Evolutionary conservation across 2,888 invertebrate genomes (phyloP).

Genomic region (Tuta absoluta): DNA sequence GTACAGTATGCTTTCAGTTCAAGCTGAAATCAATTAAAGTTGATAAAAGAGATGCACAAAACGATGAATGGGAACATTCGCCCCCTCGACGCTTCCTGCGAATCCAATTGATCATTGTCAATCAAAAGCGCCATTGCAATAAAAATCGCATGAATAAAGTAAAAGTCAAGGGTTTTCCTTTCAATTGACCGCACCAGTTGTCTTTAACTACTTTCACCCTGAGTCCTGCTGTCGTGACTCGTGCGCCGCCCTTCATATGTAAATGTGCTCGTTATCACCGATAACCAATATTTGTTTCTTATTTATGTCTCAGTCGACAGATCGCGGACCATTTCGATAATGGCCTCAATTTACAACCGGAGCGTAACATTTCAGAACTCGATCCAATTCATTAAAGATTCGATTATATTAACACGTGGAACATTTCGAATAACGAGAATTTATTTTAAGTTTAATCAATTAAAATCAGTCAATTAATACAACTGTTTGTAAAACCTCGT

Average conservation of each 20-base stretch:
- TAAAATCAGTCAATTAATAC: constrained; percentile 45
- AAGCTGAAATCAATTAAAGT: background rate
- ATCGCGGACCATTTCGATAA: constrained; percentile 10
- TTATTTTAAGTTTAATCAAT: constrained; percentile 36
- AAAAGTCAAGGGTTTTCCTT: constrained; percentile 34
- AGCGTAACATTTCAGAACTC: background rate
- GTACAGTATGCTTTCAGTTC: constrained; percentile 2
- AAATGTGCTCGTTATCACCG: constrained; percentile 20
- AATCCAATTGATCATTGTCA: constrained; percentile 8
- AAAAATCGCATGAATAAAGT: constrained; percentile 30
- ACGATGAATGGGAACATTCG: background rate
- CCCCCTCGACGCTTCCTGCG: constrained; percentile 1
- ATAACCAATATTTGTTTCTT: constrained; percentile 24
- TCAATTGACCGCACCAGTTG: constrained; percentile 31
- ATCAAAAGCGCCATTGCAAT: constrained; percentile 7
- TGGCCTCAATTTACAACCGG: background rate
- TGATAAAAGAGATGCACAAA: background rate
- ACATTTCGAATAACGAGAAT: constrained; percentile 8
- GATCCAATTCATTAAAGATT: constrained; percentile 14
- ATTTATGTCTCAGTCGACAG: constrained; percentile 11
- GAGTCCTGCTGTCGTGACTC: constrained; percentile 31
- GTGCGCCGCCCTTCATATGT: constrained; percentile 34
- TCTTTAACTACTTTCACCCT: constrained; percentile 40
- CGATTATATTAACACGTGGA: constrained; percentile 17
- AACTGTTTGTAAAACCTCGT: constrained; percentile 42